Base-by-base conservation (phyloP, 2,888 invertebrate genomes). In the Pachymerium ferrugineum region DNA sequence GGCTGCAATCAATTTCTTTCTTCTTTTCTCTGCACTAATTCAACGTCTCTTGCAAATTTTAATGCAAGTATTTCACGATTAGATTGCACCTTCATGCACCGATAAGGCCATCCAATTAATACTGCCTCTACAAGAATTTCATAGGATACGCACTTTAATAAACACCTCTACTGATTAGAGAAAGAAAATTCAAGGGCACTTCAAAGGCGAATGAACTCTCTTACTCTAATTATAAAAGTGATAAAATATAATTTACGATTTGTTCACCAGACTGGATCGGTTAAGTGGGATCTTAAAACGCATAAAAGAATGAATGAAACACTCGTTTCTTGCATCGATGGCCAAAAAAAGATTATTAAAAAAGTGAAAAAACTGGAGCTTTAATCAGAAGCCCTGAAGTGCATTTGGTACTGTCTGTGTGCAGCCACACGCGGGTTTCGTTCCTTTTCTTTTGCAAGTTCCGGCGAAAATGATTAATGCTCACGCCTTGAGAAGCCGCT, bases 381-480 rank as follows among this genome's bases (percentile, higher is more conserved):
- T n/a, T n/a, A n/a, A n/a, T n/a, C n/a, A n/a, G 42, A 5, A 14
- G 16, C 6, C 54, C 54, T 54, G 25, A 25, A 54, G 54, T 54
- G 19, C 5, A 47, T 47, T 47, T 47, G 6, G 19, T 3, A 19
- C 5, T n/a, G 3, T 10, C 3, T 6, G 3, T 2, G 47, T 47
- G 19, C 47, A 47, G 47, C 47, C 19, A 12, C 47, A 47, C 47
- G n/a, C n/a, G 47, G 5, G 47, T 47, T 47, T 3, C 47, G 5
- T 6, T 10, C 3, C 22, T 47, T 22, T 22, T 54, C 22, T 54
- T 25, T 54, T 54, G 5, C 38, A n/a, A 54, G 54, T 25, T 54
- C 54, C 54, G 54, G 54, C 54, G 54, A 54, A 54, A 54, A 54
- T 54, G 54, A 54, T 54, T 54, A 54, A 54, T 54, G 54, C 25